Conservation (phyloP, 2,888 invertebrate species). For the Monopis laevigella region DNA sequence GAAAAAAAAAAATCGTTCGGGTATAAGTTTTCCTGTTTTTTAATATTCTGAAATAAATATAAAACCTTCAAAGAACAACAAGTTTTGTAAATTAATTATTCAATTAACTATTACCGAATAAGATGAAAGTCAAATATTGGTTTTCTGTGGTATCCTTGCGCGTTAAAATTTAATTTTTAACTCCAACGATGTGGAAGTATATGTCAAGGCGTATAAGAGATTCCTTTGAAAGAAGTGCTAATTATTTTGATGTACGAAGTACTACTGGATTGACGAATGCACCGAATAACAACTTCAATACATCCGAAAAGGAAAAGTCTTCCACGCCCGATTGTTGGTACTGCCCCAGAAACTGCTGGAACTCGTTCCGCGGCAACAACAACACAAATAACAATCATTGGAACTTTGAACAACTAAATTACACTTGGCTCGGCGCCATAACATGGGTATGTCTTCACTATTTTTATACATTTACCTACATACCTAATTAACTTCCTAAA, state of each 20-base stretch:
- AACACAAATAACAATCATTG: constrained; percentile 46
- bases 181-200: constrained; percentile 66
- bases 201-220: constrained; percentile 58
- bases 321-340: constrained; percentile 37
- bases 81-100: no score
- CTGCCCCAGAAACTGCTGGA: constrained; percentile 34
- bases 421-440: constrained; percentile 60
- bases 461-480: no score
- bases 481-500: not conserved
- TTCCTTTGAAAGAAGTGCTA: constrained; percentile 54
- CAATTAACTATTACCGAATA: no score
- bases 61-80: no score
- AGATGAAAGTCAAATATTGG: no score
- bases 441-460: constrained; percentile 64
- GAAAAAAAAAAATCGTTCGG: no score
- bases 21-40: no score
- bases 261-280: constrained; percentile 42
- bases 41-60: no score
- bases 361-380: constrained; percentile 27
- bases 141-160: no score
- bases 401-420: constrained; percentile 50
- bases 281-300: constrained; percentile 26
- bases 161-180: no score
- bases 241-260: constrained; percentile 56
- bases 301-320: constrained; percentile 32